These are phyloP conservation scores for Mesochorus sp. DNA, from an alignment of 2,888 invertebrate genomes.

Conservation along the genomic window DNA sequence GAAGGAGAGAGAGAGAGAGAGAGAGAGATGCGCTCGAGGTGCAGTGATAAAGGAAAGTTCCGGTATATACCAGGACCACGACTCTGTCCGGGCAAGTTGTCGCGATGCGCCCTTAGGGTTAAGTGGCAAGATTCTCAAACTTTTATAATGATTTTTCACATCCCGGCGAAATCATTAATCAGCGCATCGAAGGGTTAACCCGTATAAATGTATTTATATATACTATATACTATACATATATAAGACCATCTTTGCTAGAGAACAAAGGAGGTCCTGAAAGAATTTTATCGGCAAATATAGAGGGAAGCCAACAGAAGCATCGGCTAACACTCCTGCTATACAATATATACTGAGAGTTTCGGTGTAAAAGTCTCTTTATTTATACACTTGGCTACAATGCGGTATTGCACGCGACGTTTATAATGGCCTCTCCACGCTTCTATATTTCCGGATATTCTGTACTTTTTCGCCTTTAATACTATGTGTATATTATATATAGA, in stretches of 20 bases:
- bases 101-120: conserved; percentile 78
- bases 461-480: background rate
- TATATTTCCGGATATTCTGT: conserved; percentile 45
- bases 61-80: conserved; percentile 52
- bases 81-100: conserved; percentile 63
- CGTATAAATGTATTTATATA: background rate
- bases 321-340: conserved; percentile 18
- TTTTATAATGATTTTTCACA: conserved; percentile 72
- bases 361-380: conserved; percentile 33
- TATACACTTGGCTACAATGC: conserved; percentile 28
- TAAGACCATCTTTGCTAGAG: conserved; percentile 53
- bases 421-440: conserved; percentile 41
- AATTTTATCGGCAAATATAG: conserved; percentile 39
- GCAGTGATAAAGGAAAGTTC: conserved; percentile 64
- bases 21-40: conserved; percentile 21
- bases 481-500: background rate
- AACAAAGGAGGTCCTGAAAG: conserved; percentile 66
- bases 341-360: conserved; percentile 26
- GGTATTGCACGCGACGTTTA: conserved; percentile 38
- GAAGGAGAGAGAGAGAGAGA: conserved; percentile 6
- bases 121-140: conserved; percentile 77
- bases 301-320: conserved; percentile 32
- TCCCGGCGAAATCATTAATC: conserved; percentile 72
- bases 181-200: conserved; percentile 69
- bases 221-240: conserved; percentile 1